These are phyloP conservation scores for Sakesphorus luctuosus DNA, from an alignment of 2,113 vertebrate genomes.

Conservation along the genomic window DNA sequence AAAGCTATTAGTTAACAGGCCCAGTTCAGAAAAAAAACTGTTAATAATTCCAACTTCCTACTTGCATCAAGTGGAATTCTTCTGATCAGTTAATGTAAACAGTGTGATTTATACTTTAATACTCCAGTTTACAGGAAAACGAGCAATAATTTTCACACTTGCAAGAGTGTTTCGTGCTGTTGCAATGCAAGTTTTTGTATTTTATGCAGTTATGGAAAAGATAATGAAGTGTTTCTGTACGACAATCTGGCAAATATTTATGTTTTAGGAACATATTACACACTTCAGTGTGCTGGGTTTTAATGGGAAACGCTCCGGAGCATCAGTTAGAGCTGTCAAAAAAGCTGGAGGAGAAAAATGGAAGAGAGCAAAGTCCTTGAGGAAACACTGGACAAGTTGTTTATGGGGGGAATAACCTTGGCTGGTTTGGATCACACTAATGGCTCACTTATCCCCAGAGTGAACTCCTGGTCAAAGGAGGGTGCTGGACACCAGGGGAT, in stretches of 20 bases:
- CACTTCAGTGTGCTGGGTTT: background rate
- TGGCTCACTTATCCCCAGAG: background rate
- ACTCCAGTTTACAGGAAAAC: background rate
- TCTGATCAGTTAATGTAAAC: constrained; percentile 8
- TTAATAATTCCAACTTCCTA: constrained; percentile 42
- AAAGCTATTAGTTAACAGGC: constrained; percentile 11
- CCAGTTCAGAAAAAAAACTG: background rate
- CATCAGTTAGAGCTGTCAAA: background rate
- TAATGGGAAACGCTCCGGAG: background rate
- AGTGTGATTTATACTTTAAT: constrained; percentile 29
- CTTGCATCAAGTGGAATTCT: background rate
- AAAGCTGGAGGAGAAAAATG: background rate
- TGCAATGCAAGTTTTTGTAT: background rate
- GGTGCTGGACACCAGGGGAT: accelerated
- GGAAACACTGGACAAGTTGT: background rate
- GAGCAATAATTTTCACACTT: constrained; percentile 19
- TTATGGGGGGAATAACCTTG: background rate
- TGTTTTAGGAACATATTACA: background rate
- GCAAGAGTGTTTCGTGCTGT: background rate
- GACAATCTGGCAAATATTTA: background rate
- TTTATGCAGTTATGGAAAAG: background rate
- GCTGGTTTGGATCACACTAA: background rate
- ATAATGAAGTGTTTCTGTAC: background rate
- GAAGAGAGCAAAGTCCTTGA: constrained; percentile 25
- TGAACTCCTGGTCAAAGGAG: background rate